Conservation (phyloP, 2,113 vertebrate genomes). For the Cichladusa arquata region DNA sequence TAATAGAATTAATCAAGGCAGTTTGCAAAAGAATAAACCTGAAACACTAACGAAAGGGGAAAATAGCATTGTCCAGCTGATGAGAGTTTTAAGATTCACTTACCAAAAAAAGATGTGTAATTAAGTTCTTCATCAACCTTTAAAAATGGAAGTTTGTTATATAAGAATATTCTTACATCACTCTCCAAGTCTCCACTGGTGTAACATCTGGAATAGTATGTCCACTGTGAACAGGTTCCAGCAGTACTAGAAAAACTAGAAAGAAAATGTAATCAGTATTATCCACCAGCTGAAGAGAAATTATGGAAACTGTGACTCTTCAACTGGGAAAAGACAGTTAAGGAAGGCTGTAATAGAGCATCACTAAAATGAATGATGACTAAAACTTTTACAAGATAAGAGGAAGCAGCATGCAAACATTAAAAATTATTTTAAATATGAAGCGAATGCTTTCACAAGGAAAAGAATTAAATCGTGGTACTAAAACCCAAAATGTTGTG, state of each 20-base stretch:
- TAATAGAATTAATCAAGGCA: neutral
- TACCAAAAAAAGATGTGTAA: neutral
- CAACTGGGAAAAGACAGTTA: neutral
- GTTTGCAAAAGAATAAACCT: neutral
- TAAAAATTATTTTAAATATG: neutral
- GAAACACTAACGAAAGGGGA: neutral
- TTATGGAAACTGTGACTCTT: neutral
- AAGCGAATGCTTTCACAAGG: neutral
- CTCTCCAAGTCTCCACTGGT: neutral
- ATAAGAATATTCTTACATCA: neutral
- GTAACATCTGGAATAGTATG: neutral
- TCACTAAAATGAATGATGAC: neutral
- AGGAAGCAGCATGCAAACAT: neutral
- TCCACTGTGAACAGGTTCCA: neutral
- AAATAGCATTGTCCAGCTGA: neutral
- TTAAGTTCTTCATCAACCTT: neutral
- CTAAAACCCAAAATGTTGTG: neutral
- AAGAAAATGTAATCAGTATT: neutral
- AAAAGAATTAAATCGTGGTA: neutral
- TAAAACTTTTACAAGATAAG: neutral
- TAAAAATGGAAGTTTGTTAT: neutral
- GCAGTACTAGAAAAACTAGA: neutral
- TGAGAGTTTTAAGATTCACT: neutral
- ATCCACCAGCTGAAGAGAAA: neutral
- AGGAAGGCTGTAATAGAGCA: neutral